Evolutionary conservation across 2,113 vertebrate genomes (phyloP), one percentile per base, ranked within the genome.

Genomic region (Paratilapia polleni): DNA sequence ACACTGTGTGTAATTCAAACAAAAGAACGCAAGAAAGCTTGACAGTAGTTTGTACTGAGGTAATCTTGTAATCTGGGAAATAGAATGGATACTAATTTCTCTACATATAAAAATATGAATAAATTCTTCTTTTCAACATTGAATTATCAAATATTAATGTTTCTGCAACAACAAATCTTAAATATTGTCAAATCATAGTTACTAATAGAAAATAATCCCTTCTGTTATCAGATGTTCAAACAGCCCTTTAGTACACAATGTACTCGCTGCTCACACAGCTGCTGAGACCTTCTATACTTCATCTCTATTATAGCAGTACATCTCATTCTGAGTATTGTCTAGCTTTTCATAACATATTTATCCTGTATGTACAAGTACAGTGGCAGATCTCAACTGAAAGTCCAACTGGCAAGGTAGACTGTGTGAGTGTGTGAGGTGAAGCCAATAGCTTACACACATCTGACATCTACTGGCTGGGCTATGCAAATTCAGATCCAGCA

Each of bases 401-500:
- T 12, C 66, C 22, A 28, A 19, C 10, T 62, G 36, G 22, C 74
- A 80, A 60, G 12, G 5, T 36, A 58, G 24, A 70, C 9, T 49
- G 26, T 36, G 1, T 6, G 17, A 24, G 28, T 43, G 13, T 43
- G 13, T 41, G 6, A 9, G 6, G 26, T 59, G 14, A 73, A 14
- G 34, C 22, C 12, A 4, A 76, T 84, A 80, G 49, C 85, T 83
- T 14, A 75, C 75, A 88, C 94, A 88, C 73, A 90, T 36, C 90
- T 94, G 95, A 87, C 96, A 95, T 87, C 95, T 95, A 93, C 93
- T 95, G 96, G 94, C 61, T 47, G 73, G 87, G 19, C 2, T 26
- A 6, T 19, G 59, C 24, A 85, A 77, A 11, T 54, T 6, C 41
- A 64, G 1, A 34, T 13, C 8, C 59, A 62, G 62, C 36, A 22